Evolutionary conservation across 2,888 invertebrate genomes (phyloP).

Genomic region (Agriopis leucophaearia): DNA sequence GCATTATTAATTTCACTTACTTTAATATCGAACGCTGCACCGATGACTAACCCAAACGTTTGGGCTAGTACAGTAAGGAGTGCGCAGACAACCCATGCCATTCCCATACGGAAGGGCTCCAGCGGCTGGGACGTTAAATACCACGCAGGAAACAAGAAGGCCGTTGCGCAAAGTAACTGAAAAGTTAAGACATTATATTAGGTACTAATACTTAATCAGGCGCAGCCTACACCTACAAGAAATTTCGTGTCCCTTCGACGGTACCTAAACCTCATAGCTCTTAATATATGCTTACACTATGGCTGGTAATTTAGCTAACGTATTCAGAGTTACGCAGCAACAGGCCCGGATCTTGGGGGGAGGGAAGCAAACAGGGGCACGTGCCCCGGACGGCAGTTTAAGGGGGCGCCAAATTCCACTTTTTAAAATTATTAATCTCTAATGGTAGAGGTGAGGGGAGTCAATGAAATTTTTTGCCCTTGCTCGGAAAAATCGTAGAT

Average conservation of each 20-base stretch:
- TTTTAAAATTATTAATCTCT: too few relatives aligned
- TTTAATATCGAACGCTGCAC: slow-evolving; percentile 89
- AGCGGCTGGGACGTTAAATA: slow-evolving; percentile 92
- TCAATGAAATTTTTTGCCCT: too few relatives aligned
- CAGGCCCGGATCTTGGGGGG: too few relatives aligned
- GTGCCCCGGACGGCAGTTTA: too few relatives aligned
- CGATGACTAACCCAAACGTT: slow-evolving; percentile 91
- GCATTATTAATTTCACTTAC: slow-evolving; percentile 62
- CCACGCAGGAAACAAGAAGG: slow-evolving; percentile 91
- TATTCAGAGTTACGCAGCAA: too few relatives aligned
- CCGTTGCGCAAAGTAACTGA: slow-evolving; percentile 90
- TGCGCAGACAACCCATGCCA: slow-evolving; percentile 89
- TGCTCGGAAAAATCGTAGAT: too few relatives aligned
- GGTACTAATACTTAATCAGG: background rate
- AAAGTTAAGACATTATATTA: slow-evolving; percentile 15
- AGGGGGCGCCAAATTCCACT: too few relatives aligned
- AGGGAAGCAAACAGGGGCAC: too few relatives aligned
- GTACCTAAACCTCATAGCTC: too few relatives aligned
- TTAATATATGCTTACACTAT: too few relatives aligned
- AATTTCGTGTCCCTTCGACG: background rate
- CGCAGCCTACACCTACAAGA: background rate
- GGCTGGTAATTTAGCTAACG: too few relatives aligned
- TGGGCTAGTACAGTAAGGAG: slow-evolving; percentile 91
- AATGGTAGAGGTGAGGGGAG: too few relatives aligned
- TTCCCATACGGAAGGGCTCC: slow-evolving; percentile 86